Percentiles rank a stretch among this genome's conserved stretches.
Conservation (phyloP, 2,113 vertebrate genomes). For the Theristicus caerulescens region DNA sequence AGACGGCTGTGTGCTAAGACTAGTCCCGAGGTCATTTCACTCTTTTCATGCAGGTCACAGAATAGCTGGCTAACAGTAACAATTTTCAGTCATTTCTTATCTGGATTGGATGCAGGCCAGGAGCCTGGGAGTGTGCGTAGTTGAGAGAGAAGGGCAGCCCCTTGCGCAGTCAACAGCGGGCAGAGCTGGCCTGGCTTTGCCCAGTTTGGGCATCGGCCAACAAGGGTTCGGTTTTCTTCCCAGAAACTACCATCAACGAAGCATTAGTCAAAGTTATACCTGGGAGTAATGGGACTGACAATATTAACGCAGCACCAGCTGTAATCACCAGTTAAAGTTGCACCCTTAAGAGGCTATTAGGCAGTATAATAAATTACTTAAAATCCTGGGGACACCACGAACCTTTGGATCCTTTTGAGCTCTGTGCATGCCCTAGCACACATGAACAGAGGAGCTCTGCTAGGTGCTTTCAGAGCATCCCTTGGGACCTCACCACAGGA, state of each 20-base stretch:
- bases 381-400: not conserved
- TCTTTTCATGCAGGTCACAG: not conserved
- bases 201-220: not conserved
- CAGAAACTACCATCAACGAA: not conserved
- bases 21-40: not conserved
- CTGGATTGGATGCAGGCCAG: not conserved
- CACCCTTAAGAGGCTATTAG: not conserved
- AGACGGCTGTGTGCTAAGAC: not conserved
- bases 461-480: not conserved
- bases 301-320: not conserved
- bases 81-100: conserved; percentile 8
- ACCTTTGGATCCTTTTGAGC: not conserved
- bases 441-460: not conserved
- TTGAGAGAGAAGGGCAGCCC: not conserved
- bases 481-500: not conserved
- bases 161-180: not conserved
- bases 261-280: not conserved
- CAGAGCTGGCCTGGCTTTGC: not conserved
- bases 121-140: not conserved
- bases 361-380: not conserved
- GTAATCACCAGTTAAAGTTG: not conserved
- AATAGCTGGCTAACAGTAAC: not conserved
- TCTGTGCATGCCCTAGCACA: not conserved
- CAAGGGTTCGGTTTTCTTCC: not conserved
- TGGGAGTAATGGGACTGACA: not conserved